Evolutionary conservation across 2,797 vertebrate species (phyloP).

Genomic region (Babyrousa celebensis): DNA sequence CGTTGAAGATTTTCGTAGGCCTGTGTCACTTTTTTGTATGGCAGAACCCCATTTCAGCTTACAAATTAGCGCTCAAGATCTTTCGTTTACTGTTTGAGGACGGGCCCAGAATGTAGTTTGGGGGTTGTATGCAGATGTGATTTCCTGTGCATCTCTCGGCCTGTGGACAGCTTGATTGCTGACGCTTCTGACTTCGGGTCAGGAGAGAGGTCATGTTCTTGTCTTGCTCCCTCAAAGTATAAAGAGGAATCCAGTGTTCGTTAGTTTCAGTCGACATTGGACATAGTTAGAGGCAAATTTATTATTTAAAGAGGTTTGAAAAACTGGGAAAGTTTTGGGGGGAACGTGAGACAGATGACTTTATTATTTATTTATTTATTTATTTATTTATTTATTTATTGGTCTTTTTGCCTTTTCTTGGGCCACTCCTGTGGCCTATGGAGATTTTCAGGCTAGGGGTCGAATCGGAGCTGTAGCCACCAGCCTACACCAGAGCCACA

Average conservation of each 20-base stretch:
- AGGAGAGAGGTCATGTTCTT: not conserved
- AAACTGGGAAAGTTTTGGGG: not conserved
- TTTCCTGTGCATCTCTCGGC: not conserved
- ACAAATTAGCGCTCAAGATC: not conserved
- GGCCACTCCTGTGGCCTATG: no score
- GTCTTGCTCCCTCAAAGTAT: not conserved
- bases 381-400: no score
- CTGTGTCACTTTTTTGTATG: not conserved
- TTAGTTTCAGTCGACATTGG: not conserved
- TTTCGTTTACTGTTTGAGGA: not conserved
- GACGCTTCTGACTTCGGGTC: conserved; percentile 30
- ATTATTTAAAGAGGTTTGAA: not conserved
- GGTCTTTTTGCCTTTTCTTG: no score
- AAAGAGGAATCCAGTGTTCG: not conserved
- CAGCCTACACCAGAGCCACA: no score
- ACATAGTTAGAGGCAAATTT: not conserved
- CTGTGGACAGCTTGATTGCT: not conserved
- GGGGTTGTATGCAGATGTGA: not conserved
- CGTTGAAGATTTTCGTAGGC: not conserved
- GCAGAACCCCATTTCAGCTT: not conserved
- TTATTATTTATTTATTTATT: not conserved
- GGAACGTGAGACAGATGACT: not conserved
- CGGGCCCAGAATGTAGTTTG: not conserved
- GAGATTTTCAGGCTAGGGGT: no score
- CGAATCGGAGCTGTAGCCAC: no score